These are phyloP conservation scores for Disparrhopalites patrizii DNA, from an alignment of 2,888 invertebrate species.

Conservation along the genomic window DNA sequence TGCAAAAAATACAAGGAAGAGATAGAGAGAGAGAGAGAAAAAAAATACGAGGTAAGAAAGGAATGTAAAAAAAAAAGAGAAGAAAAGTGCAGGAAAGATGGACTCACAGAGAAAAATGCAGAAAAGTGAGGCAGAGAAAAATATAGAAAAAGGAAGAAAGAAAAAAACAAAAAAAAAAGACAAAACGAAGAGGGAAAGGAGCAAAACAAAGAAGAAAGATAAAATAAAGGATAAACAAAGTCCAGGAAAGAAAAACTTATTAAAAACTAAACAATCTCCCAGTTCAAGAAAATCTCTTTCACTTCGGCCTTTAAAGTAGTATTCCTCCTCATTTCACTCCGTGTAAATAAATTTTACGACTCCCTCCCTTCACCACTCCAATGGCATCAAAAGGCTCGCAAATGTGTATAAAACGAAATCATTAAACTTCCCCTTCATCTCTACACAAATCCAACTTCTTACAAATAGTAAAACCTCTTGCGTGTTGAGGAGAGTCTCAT, in stretches of 20 bases:
- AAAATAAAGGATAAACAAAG: no score
- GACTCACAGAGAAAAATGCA: background rate
- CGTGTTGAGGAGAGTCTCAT: background rate
- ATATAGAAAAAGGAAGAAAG: background rate
- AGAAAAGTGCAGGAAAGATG: background rate
- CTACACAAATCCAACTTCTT: no score
- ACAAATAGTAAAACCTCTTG: no score
- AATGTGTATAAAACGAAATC: no score
- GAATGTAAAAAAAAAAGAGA: background rate
- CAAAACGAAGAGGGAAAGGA: background rate
- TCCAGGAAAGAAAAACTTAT: no score
- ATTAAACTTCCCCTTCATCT: no score
- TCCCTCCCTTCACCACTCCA: background rate
- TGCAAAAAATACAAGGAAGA: no score
- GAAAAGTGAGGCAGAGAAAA: background rate
- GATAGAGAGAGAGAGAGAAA: background rate
- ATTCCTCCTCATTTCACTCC: background rate
- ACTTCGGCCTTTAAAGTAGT: background rate
- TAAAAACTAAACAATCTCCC: no score
- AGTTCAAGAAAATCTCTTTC: slow-evolving; percentile 5
- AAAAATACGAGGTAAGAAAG: no score
- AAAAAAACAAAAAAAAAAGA: background rate
- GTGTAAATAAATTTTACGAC: background rate
- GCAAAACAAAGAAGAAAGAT: background rate
- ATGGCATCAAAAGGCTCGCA: no score